phyloP scores from a whole-genome alignment of 2,888 invertebrate genomes.

The Pheosia gnoma region DNA sequence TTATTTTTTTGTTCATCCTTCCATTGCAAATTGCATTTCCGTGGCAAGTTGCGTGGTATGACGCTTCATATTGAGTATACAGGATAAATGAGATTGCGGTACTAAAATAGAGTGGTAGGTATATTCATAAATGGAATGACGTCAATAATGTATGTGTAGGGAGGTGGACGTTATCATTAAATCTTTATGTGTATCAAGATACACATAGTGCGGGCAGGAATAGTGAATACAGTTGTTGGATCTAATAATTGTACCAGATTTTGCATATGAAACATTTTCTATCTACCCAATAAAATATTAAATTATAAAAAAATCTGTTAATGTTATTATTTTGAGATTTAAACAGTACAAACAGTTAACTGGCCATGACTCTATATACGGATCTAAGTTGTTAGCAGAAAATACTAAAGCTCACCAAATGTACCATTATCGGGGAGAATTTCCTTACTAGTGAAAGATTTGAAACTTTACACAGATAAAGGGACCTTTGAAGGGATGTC shows the following conservation, averaged over 20 bases:
- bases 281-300: too few species aligned
- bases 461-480: slow-evolving; percentile 61
- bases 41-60: slow-evolving; percentile 19
- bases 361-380: not conserved
- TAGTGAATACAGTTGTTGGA: too few species aligned
- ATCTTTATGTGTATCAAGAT: not conserved
- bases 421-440: slow-evolving; percentile 60
- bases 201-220: not conserved
- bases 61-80: slow-evolving; percentile 11
- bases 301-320: too few species aligned
- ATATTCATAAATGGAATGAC: not conserved
- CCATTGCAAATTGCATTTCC: slow-evolving; percentile 44
- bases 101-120: not conserved
- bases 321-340: too few species aligned
- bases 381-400: not conserved
- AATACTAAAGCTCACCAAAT: slow-evolving; percentile 18
- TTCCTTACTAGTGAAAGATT: slow-evolving; percentile 62
- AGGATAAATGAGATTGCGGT: slow-evolving; percentile 7
- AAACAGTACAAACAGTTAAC: too few species aligned
- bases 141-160: not conserved
- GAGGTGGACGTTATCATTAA: not conserved
- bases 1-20: slow-evolving; percentile 55
- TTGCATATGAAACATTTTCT: too few species aligned
- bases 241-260: too few species aligned
- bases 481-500: slow-evolving; percentile 58